phyloP scores from a whole-genome alignment of 2,113 vertebrate species.

The Monopterus albus region DNA sequence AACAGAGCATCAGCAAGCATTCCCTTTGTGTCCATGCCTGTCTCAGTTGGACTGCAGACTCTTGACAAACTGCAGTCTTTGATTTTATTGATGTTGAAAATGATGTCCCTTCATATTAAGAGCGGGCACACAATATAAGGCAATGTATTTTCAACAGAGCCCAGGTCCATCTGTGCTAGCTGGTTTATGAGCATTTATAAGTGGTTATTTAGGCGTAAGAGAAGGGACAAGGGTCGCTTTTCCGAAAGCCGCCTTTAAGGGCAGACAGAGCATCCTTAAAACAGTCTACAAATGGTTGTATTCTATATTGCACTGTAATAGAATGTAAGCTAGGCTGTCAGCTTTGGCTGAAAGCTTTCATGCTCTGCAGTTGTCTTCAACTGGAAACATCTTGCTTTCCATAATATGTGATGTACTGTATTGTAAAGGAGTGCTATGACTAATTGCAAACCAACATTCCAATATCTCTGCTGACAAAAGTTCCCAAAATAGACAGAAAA shows the following conservation, averaged over 20 bases:
- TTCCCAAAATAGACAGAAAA: slow-evolving; percentile 36
- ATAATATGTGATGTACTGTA: slow-evolving; percentile 31
- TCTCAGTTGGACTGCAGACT: slow-evolving; percentile 38
- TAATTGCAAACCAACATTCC: slow-evolving; percentile 42
- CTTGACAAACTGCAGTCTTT: slow-evolving; percentile 75
- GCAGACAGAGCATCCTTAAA: slow-evolving; percentile 69
- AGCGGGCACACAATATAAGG: slow-evolving; percentile 67
- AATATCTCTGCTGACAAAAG: slow-evolving; percentile 26
- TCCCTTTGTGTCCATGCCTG: not conserved
- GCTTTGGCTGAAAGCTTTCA: slow-evolving; percentile 46
- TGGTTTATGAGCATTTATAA: slow-evolving; percentile 69
- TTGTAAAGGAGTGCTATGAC: slow-evolving; percentile 33
- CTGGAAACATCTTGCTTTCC: slow-evolving; percentile 63
- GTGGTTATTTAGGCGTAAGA: slow-evolving; percentile 65
- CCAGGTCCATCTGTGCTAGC: slow-evolving; percentile 54
- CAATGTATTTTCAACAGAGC: slow-evolving; percentile 77
- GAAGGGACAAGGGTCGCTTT: slow-evolving; percentile 72
- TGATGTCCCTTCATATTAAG: slow-evolving; percentile 56
- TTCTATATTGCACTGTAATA: slow-evolving; percentile 43
- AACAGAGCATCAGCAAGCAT: not conserved
- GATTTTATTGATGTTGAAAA: slow-evolving; percentile 76
- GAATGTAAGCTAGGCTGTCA: slow-evolving; percentile 60
- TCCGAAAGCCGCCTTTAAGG: slow-evolving; percentile 56
- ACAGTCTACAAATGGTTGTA: slow-evolving; percentile 63
- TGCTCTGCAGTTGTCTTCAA: slow-evolving; percentile 43